Base-by-base conservation (phyloP, 2,797 vertebrate species). In the Coendou prehensilis region DNA sequence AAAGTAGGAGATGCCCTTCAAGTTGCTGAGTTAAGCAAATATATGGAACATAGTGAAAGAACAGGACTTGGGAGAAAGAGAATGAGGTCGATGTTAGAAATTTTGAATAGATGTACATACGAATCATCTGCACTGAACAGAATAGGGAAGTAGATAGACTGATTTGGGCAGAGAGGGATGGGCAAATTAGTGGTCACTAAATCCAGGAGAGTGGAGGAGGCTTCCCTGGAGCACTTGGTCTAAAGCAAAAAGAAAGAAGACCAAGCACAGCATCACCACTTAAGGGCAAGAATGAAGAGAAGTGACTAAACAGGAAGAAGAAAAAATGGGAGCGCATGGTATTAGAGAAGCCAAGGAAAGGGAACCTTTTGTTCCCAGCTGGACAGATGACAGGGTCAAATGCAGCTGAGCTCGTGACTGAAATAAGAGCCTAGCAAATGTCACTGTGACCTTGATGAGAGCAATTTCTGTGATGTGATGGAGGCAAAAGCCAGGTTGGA, bases 301-400 rank as follows among this genome's bases (percentile, higher is more conserved):
- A 47, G 18, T 1, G 5, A 33, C 3, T 30, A 20, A 18, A 30
- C 8, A 52, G 10, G 4, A 9, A 52, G 84, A 54, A 37, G 26
- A 28, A 23, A 52, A 17, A 75, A 33, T 3, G 26, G 7, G 6
- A 57, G 5, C 9, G 15, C 4, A 0, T 2, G 1, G 9, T 5
- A 28, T 20, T n/a, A 47, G 91, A 69, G 78, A 83, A 80, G 17
- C 54, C 45, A 82, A 89, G 18, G 1, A 45, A 88, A 85, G 54
- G 10, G 64, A 11, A n/a, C 0, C 0, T 45, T 95, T 37, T 64
- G 37, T 71, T 50, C 75, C n/a, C 41, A 18, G 69, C 45, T 37
- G 14, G 28, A 52, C 5, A 2, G 33, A 57, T 30, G 47, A 56
- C 1, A 54, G 28, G 30, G 26, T 76, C 14, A 20, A 71, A 28